These are phyloP conservation scores for Drosophila novamexicana DNA, from an alignment of 1,140 invertebrate species.

Conservation along the genomic window DNA sequence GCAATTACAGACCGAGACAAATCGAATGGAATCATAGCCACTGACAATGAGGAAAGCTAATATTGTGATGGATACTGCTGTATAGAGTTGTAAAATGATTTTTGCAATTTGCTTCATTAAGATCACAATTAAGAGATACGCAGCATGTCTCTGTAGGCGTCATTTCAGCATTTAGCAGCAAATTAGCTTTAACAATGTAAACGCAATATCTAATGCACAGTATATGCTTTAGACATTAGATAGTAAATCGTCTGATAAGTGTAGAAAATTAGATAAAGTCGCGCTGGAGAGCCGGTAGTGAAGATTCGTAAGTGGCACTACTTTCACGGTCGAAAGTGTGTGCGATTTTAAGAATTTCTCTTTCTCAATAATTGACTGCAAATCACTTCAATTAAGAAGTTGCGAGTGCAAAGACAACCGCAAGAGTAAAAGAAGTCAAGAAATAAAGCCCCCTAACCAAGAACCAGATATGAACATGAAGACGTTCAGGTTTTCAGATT, in stretches of 20 bases:
- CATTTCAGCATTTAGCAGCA: constrained; percentile 48
- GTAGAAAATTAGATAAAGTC: constrained; percentile 53
- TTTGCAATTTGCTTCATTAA: constrained; percentile 56
- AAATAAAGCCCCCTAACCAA: constrained; percentile 35
- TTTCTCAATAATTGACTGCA: constrained; percentile 79
- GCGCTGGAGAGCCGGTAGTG: constrained; percentile 9
- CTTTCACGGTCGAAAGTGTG: constrained; percentile 75
- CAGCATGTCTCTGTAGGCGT: constrained; percentile 42
- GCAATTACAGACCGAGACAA: constrained; percentile 37
- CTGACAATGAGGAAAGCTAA: constrained; percentile 44
- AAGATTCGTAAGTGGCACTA: constrained; percentile 34
- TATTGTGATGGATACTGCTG: constrained; percentile 25
- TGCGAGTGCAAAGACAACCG: constrained; percentile 53
- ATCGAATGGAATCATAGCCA: constrained; percentile 28
- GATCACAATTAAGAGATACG: constrained; percentile 66
- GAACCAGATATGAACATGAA: constrained; percentile 67
- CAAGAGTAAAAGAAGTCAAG: constrained; percentile 31
- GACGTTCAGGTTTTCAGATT: constrained; percentile 63
- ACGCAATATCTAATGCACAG: constrained; percentile 21
- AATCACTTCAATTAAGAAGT: constrained; percentile 76
- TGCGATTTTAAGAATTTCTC: constrained; percentile 71
- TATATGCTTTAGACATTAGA: constrained; percentile 5
- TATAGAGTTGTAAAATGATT: constrained; percentile 27
- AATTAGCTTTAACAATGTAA: constrained; percentile 53
- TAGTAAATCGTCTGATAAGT: constrained; percentile 3